Base-by-base conservation (phyloP, 92 coral and sea anemone species). In the Actinernus sp. region DNA sequence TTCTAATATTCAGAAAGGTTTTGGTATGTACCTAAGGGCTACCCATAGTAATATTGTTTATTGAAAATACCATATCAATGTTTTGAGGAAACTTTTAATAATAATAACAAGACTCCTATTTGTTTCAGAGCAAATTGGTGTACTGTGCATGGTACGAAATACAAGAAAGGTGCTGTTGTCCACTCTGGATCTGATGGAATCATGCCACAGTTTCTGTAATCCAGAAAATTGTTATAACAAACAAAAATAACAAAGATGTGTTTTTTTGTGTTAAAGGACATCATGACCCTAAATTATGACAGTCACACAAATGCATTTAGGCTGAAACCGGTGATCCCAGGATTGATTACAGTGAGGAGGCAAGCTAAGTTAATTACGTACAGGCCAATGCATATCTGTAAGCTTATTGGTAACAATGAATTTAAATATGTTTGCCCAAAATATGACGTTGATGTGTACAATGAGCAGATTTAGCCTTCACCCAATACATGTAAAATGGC, bases 401-500 rank as follows among this genome's bases (percentile, higher is more conserved):
- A 13, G n/a, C 34, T 21, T 49, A 23, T 53, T 61, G 81, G 73
- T 3, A 34, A 63, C 73, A 63, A 63, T 37, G 23, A 2, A 3
- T 74, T 73, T 10, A 49, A 51, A 26, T 74, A 62, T 31, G 40
- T 74, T 39, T 74, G 73, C 65, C 81, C 81, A 30, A 63, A 74
- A 44, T 11, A 31, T 51, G 73, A 74, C 26, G 63, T 74, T 27
- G 82, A 63, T 62, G 74, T 74, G 23, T 63, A 53, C 52, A 63
- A 45, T 63, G 74, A 74, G 49, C 82, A 63, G 55, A 26, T 74
- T 13, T 72, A 72, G 79, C n/a, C n/a, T n/a, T n/a, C n/a, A n/a
- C n/a, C n/a, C n/a, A n/a, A n/a, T n/a, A n/a, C n/a, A n/a, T n/a
- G n/a, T n/a, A n/a, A n/a, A n/a, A n/a, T n/a, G n/a, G n/a, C n/a